A percentile compares a stretch with the other conserved stretches of the same genome.
These are phyloP conservation scores for human (Homo sapiens) DNA, from an alignment of 2,113 vertebrate genomes.

Conservation along the genomic window DNA sequence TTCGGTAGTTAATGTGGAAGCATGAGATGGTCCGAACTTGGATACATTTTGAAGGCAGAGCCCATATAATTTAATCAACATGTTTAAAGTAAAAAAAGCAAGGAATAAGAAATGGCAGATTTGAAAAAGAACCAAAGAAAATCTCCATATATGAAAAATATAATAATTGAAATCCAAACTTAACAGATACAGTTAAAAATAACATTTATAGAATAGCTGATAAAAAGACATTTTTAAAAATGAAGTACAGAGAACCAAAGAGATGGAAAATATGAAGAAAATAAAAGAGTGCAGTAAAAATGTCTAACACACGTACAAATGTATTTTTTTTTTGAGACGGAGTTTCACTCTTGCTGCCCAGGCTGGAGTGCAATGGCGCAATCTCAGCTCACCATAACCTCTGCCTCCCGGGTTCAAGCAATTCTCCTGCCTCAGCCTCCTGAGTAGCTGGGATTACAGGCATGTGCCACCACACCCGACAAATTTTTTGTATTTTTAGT, in stretches of 20 bases:
- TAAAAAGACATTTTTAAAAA: slow-evolving; percentile 4
- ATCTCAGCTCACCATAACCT: no score
- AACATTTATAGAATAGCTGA: background rate
- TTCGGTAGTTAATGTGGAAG: background rate
- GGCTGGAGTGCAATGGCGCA: no score
- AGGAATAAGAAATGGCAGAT: background rate
- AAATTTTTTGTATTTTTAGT: no score
- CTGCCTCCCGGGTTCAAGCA: no score
- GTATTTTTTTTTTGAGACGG: background rate
- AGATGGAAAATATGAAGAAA: background rate
- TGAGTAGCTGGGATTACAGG: no score
- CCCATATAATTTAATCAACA: background rate
- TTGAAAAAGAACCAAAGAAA: background rate
- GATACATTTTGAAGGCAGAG: background rate
- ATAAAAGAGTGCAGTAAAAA: background rate
- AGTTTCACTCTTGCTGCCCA: no score
- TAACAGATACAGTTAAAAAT: background rate
- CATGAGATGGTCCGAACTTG: background rate
- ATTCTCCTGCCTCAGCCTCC: no score
- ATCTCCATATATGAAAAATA: background rate
- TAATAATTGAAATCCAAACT: background rate
- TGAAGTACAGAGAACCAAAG: background rate
- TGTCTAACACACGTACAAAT: background rate
- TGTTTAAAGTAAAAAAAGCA: background rate
- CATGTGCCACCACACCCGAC: no score